Conservation (phyloP, 2,113 vertebrate species). For the Microtus oregoni region DNA sequence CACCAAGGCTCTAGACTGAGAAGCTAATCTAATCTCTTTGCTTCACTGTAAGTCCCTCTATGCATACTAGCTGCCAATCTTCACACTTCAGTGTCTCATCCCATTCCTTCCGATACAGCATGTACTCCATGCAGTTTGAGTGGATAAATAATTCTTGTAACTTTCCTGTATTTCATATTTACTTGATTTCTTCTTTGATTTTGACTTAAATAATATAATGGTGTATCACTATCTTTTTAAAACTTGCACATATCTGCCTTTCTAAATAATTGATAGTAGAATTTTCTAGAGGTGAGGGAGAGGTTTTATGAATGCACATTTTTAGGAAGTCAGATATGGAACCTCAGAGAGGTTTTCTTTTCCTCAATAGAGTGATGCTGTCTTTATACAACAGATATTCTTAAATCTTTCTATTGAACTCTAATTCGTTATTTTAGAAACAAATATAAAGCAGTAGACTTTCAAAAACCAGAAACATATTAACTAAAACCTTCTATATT, state of each 20-base stretch:
- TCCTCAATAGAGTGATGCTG: neutral
- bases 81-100: accelerated
- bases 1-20: neutral
- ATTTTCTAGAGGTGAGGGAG: neutral
- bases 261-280: neutral
- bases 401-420: neutral
- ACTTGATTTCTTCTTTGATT: neutral
- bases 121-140: neutral
- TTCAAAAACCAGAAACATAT: neutral
- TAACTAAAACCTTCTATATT: neutral
- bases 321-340: neutral
- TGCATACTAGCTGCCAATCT: neutral
- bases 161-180: neutral
- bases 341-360: neutral
- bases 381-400: neutral
- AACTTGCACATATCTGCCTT: neutral
- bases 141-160: neutral
- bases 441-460: neutral
- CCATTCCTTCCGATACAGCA: no score
- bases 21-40: neutral
- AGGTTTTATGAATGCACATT: neutral
- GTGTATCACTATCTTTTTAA: neutral
- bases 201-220: neutral
- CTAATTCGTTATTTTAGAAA: constrained; percentile 1
- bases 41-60: neutral